Base-by-base conservation (phyloP, 37 sponge, comb jelly and placozoan genomes). In the Spongilla lacustris region DNA sequence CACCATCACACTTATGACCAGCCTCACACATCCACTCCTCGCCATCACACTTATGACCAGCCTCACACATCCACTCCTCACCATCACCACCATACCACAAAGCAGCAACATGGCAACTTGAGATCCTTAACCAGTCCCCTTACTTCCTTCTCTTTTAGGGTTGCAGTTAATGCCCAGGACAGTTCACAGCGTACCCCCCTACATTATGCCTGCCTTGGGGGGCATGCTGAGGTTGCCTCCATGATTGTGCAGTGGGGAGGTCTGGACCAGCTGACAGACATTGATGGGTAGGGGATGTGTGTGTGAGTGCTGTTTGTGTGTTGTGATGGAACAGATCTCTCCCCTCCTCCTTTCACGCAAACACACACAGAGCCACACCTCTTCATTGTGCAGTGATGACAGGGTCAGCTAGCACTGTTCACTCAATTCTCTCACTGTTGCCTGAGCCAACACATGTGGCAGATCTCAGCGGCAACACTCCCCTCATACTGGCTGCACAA, bases 351-450 rank as follows among this genome's bases (percentile, higher is more conserved):
- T 32, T 38, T 13, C 69, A 37, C 19, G 14, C 86, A 72, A 17
- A 28, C 46, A 30, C 50, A 14, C 17, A 67, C 74, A 89, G 80
- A 2, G 80, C 82, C 36, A 85, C 93, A 73, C 80, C 96, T 21
- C 90, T 96, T 2, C 96, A 96, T 83, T 92, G 83, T 70, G 88
- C 96, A 49, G 91, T 96, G 25, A 80, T 85, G 84, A 36, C 27
- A n/a, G 86, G 75, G 50, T 81, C 91, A 19, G 25, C 50, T 13
- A 33, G 48, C 17, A 67, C 49, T 10, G 75, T 94, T 22, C 26
- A 69, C n/a, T 82, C 71, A 17, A 80, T 94, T 50, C 58, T 58
- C 19, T 69, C 36, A 0, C 25, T 33, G 24, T 76, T 81, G 31
- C 27, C 73, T 23, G 50, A 84, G 0, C 21, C 84, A 72, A 84